Evolutionary conservation across 2,888 invertebrate species (phyloP).

Genomic region (Lasioglossum villosulum): DNA sequence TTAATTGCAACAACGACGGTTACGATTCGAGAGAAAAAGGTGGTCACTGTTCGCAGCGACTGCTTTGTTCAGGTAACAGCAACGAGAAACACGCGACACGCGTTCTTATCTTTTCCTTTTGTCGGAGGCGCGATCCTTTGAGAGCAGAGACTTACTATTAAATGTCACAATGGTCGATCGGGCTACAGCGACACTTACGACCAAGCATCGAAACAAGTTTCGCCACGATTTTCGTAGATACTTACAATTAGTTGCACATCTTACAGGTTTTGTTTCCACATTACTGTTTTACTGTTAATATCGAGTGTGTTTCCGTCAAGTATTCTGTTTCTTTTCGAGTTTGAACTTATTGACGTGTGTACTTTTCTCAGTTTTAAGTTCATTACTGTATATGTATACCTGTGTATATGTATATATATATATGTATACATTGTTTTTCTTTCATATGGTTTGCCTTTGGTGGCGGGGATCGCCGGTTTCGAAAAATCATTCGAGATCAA

Average conservation of each 20-base stretch:
- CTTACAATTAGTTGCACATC: conserved; percentile 23
- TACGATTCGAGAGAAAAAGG: conserved; percentile 14
- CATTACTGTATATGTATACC: background rate
- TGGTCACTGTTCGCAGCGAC: conserved; percentile 15
- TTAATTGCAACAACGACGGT: conserved; percentile 19
- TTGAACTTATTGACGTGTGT: conserved; percentile 28
- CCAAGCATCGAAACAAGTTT: conserved; percentile 16
- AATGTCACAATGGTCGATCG: background rate
- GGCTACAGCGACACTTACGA: conserved; percentile 19
- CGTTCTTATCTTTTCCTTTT: conserved; percentile 7
- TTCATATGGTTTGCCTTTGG: conserved; percentile 54
- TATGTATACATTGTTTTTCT: conserved; percentile 6
- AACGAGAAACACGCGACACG: background rate
- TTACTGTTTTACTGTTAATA: background rate
- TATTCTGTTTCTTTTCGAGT: conserved; percentile 26
- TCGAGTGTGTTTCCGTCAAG: conserved; percentile 39
- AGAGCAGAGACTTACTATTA: background rate
- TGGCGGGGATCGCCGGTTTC: conserved; percentile 62
- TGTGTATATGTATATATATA: background rate
- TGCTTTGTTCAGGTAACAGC: conserved; percentile 13
- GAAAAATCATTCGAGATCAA: background rate
- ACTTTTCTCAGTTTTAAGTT: conserved; percentile 27
- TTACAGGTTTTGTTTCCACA: conserved; percentile 18
- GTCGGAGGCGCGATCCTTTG: background rate
- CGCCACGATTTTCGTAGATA: conserved; percentile 8